Conservation (phyloP, 2,888 invertebrate genomes). For the Phasia obesa region DNA sequence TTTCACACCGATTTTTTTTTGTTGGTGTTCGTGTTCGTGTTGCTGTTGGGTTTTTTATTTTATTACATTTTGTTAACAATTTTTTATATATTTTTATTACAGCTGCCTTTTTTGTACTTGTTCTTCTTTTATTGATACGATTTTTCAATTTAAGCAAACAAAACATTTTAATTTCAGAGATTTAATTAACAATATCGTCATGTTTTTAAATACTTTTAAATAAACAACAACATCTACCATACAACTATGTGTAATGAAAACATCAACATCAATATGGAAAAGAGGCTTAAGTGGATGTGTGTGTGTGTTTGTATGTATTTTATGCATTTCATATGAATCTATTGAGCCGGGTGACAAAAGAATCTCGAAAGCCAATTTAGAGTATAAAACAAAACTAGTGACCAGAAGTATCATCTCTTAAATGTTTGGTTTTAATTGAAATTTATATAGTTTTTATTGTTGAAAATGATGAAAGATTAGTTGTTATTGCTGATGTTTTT, state of each 20-base stretch:
- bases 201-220: constrained; percentile 69
- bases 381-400: constrained; percentile 34
- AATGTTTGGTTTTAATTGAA: constrained; percentile 65
- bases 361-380: constrained; percentile 57
- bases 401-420: constrained; percentile 20
- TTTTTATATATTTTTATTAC: constrained; percentile 46
- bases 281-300: neutral
- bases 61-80: constrained; percentile 47
- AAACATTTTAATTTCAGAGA: constrained; percentile 83
- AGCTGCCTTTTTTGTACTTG: constrained; percentile 40
- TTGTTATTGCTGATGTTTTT: neutral
- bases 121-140: constrained; percentile 71
- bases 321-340: neutral
- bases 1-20: constrained; percentile 40
- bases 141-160: constrained; percentile 82
- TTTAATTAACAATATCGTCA: constrained; percentile 82
- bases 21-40: too few relatives aligned
- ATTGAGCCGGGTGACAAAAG: constrained; percentile 45
- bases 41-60: constrained; percentile 32
- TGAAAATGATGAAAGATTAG: constrained; percentile 23
- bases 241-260: constrained; percentile 69
- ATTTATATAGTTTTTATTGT: constrained; percentile 64
- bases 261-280: neutral
- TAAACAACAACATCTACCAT: neutral
- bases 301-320: neutral